Evolutionary conservation across 2,113 vertebrate genomes (phyloP), one percentile per base, ranked within the genome.

Genomic region (Dromiciops gliroides): DNA sequence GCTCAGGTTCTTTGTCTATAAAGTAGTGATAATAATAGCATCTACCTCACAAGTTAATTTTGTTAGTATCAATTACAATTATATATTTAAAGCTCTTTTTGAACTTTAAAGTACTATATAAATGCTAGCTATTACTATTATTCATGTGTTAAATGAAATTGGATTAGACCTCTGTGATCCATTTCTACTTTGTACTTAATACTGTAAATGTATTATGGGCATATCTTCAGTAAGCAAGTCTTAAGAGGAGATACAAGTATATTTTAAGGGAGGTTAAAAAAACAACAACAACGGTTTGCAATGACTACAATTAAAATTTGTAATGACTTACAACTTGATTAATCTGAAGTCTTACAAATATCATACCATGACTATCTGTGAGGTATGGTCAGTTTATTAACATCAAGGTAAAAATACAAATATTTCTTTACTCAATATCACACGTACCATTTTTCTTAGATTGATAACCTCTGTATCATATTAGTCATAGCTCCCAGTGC

Each of bases 201-300:
- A 49, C 60, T 96, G n/a, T 91, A 96, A 97, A 93, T 91, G 60
- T 0, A 91, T 28, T 94, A 44, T 60, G 48, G 89, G 60, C 31
- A 92, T 93, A 91, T 83, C 93, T 3, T 91, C 88, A 89, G 22
- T 51, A 90, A 6, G 31, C 16, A 92, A 6, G 91, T 89, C 37
- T 90, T 93, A 93, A 96, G 22, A 89, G 48, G 2, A 56, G 0
- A 83, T 28, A 89, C 3, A 92, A 83, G 91, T 89, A 0, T 67
- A 93, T 91, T 92, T 95, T 90, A 92, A 96, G 93, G 67, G 37
- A 95, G 48, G 83, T 90, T 25, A 3, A 93, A 48, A 0, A 0
- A 94, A 11, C 48, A 53, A n/a, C n/a, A n/a, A n/a, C n/a, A n/a
- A n/a, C n/a, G n/a, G 16, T 1, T n/a, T 8, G 28, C 91, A 92